These are phyloP conservation scores for Mustela lutreola DNA, from an alignment of 2,113 vertebrate genomes.

Conservation along the genomic window DNA sequence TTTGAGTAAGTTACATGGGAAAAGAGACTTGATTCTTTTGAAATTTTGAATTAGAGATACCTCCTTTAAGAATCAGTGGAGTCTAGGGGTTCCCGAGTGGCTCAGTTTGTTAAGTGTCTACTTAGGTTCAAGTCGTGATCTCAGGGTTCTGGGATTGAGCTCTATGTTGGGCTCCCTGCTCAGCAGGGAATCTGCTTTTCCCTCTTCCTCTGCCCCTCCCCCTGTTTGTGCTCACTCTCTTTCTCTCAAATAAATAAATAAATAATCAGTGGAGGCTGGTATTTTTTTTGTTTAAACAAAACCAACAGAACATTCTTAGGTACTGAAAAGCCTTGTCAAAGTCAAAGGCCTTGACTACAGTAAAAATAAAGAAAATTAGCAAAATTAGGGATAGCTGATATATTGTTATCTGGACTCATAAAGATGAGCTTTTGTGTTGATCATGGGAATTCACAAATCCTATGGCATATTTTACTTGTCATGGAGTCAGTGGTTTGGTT, in stretches of 20 bases:
- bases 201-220: background rate
- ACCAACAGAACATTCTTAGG: background rate
- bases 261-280: background rate
- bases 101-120: background rate
- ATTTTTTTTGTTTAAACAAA: background rate
- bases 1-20: conserved; percentile 11
- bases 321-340: background rate
- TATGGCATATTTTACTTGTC: background rate
- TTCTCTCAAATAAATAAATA: background rate
- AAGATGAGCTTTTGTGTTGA: background rate
- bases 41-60: background rate
- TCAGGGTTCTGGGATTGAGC: background rate
- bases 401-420: background rate
- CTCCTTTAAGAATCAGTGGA: background rate
- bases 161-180: background rate
- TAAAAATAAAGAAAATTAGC: background rate
- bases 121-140: background rate
- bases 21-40: background rate
- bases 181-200: background rate
- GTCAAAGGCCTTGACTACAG: background rate
- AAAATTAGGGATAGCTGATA: background rate
- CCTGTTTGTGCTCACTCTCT: background rate
- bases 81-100: background rate
- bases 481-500: background rate
- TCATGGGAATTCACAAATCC: background rate